Base-by-base conservation (phyloP, 92 coral and sea anemone genomes). In the Hydrozoanthus gracilis region DNA sequence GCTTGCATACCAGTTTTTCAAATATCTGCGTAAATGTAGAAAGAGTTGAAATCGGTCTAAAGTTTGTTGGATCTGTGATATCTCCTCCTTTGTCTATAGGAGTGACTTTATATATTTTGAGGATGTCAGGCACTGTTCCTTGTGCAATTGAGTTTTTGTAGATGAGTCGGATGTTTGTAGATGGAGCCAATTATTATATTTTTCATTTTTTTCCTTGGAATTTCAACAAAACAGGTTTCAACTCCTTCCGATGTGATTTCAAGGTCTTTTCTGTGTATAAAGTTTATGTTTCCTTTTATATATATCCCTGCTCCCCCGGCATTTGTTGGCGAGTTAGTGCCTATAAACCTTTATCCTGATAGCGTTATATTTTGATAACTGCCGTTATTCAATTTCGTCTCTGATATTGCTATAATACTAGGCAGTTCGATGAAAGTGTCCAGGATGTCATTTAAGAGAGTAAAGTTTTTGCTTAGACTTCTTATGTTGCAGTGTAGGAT, bases 281-380 rank as follows among this genome's bases (percentile, higher is more conserved):
- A 62, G 3, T 62, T 14, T 10, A 62, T 12, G 17, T 12, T 6
- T 14, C 13, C 68, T 62, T 62, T 62, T 10, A 77, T 47, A 62
- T 77, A 77, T 12, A 77, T 9, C 7, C 65, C 82, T 10, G n/a
- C 82, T 12, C 82, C 82, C 8, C 84, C 84, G 1, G 84, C 84
- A 51, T 7, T 51, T 4, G 71, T 79, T 4, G 39, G 11, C 6
- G 68, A 0, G 13, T 13, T n/a, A 3, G 14, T 62, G 3, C 6
- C 16, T 3, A 62, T 0, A 62, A 62, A 62, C 4, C 4, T 6
- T 13, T 10, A 62, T 13, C 68, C 68, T 6, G 68, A 20, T 12
- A 62, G 14, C 3, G 68, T 2, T 2, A 62, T 10, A 62, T 62
- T 62, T 7, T 62, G 3, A 10, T 6, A 13, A 20, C 39, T 62